Base-by-base conservation (phyloP, 2,888 invertebrate genomes). In the Leucophenga maculata region DNA sequence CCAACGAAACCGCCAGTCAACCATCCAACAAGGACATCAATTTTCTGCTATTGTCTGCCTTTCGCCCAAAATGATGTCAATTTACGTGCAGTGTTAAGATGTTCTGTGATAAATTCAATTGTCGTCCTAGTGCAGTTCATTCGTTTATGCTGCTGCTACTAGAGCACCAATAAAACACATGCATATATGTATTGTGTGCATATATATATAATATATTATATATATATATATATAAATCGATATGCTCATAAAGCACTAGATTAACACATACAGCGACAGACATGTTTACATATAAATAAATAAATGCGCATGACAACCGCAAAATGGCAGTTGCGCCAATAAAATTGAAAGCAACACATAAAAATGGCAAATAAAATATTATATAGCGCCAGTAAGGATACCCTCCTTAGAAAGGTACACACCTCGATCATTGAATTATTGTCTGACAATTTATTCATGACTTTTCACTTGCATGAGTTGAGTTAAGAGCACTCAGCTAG, bases 391-490 rank as follows among this genome's bases (percentile, higher is more conserved):
- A 18, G 46, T 9, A 48, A 68, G 69, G 71, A 77, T 71, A 68
- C 68, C 6, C 76, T 60, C 54, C 59, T 20, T n/a, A n/a, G n/a
- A n/a, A n/a, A n/a, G n/a, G n/a, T n/a, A 14, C 66, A 48, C 50
- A 32, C 69, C 69, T 69, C 69, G 69, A 55, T 69, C 68, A 72
- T 74, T 50, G 67, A 22, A 67, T 50, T 59, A 57, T 55, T 26
- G 16, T 75, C 74, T 75, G 76, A 73, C 75, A 79, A 81, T 79
- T 78, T 79, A 80, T 80, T 80, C 78, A 83, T 77, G 62, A 55
- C 72, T 72, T 74, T 65, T 72, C 66, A 68, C 60, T 67, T 55
- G 62, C 65, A 59, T 59, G 11, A 39, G 39, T 39, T 39, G 39
- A 39, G 11, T 67, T 68, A 16, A 50, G n/a, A 18, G 50, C 8